Base-by-base conservation (phyloP, 2,888 invertebrate species). In the Nemotelus nigrinus region DNA sequence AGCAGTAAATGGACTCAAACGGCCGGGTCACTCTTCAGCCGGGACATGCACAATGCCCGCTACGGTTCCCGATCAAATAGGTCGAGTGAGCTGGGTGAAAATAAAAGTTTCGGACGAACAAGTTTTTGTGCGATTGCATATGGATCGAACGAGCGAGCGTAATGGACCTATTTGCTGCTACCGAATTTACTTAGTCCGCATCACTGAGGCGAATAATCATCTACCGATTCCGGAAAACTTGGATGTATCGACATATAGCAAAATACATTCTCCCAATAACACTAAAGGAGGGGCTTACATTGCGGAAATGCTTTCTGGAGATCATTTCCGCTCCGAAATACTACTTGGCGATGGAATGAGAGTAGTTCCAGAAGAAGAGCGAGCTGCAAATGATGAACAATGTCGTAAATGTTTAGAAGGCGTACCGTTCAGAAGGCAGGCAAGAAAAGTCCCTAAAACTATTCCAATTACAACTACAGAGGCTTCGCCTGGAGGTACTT, bases 111-210 rank as follows among this genome's bases (percentile, higher is more conserved):
- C 90, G 57, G 88, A 91, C 72, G 92, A 92, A 43, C 90, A 90
- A 82, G 93, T 92, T 87, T 89, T 94, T 82, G 93, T 95, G 81
- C 93, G 93, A 83, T 87, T 96, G 81, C 90, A 90, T 81, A 86
- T 96, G 81, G 94, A 94, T 0, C 89, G 93, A 80, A 90, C 96
- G 53, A 92, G 94, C 0, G 95, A 96, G 84, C 88, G 96, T 76
- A 96, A 96, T 83, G 96, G 96, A 0, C 93, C 93, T 0, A 95
- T 96, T 82, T 96, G 96, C 85, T 96, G 96, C 83, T 95, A 94
- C 85, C 90, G 95, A 81, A 90, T 96, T 60, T 94, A 93, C 87
- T 88, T 96, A 85, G 92, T 96, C 0, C 90, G 93, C 67, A 88
- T 96, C 71, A 91, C 90, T 10, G 85, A 85, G 77, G 81, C 81